phyloP scores from a whole-genome alignment of 2,113 vertebrate genomes.

The Urocolius indicus region DNA sequence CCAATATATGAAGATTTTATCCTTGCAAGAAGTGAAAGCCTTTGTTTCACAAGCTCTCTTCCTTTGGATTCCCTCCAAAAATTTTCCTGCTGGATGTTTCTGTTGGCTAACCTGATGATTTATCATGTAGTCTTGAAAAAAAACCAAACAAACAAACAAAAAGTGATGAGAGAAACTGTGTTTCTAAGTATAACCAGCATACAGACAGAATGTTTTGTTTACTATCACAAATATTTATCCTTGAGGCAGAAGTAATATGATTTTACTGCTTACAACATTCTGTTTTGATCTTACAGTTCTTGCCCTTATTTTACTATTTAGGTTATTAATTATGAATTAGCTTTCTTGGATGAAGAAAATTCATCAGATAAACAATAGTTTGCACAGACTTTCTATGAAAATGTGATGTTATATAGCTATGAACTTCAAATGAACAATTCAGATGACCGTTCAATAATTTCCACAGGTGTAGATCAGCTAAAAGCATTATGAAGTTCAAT shows the following conservation, averaged over 20 bases:
- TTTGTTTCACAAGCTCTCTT: not conserved
- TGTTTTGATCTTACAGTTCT: not conserved
- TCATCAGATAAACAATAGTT: not conserved
- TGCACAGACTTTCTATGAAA: not conserved
- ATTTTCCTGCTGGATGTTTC: not conserved
- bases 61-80: not conserved
- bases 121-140: not conserved
- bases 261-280: not conserved
- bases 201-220: not conserved
- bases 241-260: not conserved
- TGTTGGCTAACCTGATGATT: not conserved
- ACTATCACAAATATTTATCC: not conserved
- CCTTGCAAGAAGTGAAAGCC: not conserved
- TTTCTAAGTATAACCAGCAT: not conserved
- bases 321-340: not conserved
- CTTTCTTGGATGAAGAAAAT: not conserved
- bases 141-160: not conserved
- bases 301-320: not conserved
- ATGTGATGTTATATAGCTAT: not conserved
- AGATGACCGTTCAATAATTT: not conserved
- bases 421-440: not conserved
- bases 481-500: not conserved
- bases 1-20: not conserved
- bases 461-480: not conserved
- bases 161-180: not conserved